Evolutionary conservation across 2,888 invertebrate species (phyloP).

Genomic region (Conchocele bisecta): DNA sequence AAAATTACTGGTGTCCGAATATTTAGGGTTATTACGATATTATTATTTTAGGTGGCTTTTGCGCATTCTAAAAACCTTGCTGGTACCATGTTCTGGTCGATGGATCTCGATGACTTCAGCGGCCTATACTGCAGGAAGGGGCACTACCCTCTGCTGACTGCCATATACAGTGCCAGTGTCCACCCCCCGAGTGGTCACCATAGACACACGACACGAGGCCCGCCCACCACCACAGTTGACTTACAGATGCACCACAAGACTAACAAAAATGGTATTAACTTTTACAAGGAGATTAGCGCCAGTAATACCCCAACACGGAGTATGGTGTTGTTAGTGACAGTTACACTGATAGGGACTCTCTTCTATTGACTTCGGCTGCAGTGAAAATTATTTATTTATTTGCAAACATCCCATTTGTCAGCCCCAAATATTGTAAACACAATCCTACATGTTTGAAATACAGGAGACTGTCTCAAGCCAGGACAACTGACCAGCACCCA

Average conservation of each 20-base stretch:
- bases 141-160: slow-evolving; percentile 68
- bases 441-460: too few species aligned
- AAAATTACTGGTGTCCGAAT: too few species aligned
- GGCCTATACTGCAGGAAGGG: slow-evolving; percentile 70
- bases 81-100: slow-evolving; percentile 76
- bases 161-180: slow-evolving; percentile 55
- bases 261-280: slow-evolving; percentile 46
- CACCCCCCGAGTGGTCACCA: slow-evolving; percentile 4
- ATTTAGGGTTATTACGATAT: too few species aligned
- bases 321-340: too few species aligned
- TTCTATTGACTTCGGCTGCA: too few species aligned
- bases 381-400: too few species aligned
- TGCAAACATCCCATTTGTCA: too few species aligned
- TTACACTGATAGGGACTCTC: too few species aligned
- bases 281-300: slow-evolving; percentile 25
- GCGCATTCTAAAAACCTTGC: slow-evolving; percentile 88
- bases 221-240: slow-evolving; percentile 34
- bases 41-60: slow-evolving; percentile 86
- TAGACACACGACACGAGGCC: slow-evolving; percentile 2
- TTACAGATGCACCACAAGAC: slow-evolving; percentile 42
- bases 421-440: too few species aligned
- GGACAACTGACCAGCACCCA: too few species aligned
- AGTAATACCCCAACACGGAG: too few species aligned
- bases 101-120: slow-evolving; percentile 77
- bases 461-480: too few species aligned